phyloP scores from a whole-genome alignment of 1,140 invertebrate species.

The Lethocerus indicus region DNA sequence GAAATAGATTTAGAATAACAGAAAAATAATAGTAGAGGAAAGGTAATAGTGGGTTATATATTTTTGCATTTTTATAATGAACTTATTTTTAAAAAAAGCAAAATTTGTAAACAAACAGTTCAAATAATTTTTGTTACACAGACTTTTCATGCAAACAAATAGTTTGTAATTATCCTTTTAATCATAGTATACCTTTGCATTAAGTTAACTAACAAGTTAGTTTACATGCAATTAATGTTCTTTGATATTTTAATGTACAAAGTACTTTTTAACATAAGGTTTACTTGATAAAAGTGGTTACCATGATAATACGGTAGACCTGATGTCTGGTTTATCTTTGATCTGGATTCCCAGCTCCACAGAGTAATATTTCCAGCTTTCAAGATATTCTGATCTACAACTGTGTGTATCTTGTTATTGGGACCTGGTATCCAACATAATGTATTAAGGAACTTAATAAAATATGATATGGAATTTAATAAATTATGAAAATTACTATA shows the following conservation, averaged over 20 bases:
- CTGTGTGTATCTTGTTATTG: slow-evolving; percentile 28
- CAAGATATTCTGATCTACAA: slow-evolving; percentile 24
- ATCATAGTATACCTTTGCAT: too few species aligned
- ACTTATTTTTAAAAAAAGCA: too few species aligned
- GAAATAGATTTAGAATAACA: background rate
- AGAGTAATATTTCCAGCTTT: slow-evolving; percentile 23
- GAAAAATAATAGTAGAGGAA: background rate
- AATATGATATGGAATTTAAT: background rate
- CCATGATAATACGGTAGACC: slow-evolving; percentile 23
- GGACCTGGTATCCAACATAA: slow-evolving; percentile 9
- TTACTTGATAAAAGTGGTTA: slow-evolving; percentile 8
- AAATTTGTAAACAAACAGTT: too few species aligned
- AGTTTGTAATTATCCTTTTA: too few species aligned
- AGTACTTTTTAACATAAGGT: background rate
- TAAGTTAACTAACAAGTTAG: too few species aligned
- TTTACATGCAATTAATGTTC: too few species aligned
- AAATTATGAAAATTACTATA: background rate
- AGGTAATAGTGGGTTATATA: too few species aligned
- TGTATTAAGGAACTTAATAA: background rate
- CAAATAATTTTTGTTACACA: too few species aligned
- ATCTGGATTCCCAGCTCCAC: slow-evolving; percentile 26
- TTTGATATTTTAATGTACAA: too few species aligned
- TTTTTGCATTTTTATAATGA: too few species aligned
- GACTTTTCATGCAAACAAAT: too few species aligned
- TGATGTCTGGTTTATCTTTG: slow-evolving; percentile 24